Conservation (phyloP, 2,113 vertebrate genomes). For the Mastomys coucha region DNA sequence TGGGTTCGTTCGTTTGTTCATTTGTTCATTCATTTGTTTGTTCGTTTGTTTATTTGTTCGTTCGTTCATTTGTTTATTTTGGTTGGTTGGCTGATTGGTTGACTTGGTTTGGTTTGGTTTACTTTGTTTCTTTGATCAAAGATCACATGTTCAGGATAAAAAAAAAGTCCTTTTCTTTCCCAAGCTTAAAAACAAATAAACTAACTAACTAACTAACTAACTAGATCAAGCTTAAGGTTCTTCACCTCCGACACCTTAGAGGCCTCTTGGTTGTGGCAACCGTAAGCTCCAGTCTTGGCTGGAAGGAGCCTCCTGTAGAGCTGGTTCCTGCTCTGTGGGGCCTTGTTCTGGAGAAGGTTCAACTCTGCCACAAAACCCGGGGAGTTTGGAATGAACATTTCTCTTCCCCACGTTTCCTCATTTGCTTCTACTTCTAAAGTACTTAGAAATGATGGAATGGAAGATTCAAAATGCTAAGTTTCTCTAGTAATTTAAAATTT, state of each 20-base stretch:
- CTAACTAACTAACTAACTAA: not conserved
- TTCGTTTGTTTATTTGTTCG: no score
- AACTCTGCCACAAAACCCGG: not conserved
- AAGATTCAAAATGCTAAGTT: constrained; percentile 22
- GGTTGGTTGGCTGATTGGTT: no score
- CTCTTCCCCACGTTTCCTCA: not conserved
- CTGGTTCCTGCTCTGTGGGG: not conserved
- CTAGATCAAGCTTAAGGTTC: constrained; percentile 61
- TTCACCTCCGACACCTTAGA: constrained; percentile 43
- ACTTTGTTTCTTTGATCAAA: constrained; percentile 48
- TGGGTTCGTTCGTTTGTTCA: no score
- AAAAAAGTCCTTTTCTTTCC: constrained; percentile 71
- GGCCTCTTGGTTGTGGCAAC: not conserved
- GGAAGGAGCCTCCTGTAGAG: not conserved
- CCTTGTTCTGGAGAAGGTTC: no score
- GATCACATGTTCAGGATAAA: constrained; percentile 66
- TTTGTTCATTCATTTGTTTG: no score
- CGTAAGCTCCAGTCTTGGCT: not conserved
- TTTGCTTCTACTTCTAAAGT: constrained; percentile 39
- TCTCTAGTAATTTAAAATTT: constrained; percentile 15
- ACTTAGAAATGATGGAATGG: not conserved
- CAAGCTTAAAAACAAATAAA: constrained; percentile 3
- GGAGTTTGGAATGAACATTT: constrained; percentile 13
- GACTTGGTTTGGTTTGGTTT: no score
- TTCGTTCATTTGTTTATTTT: constrained; percentile 16